Evolutionary conservation across 1,140 invertebrate genomes (phyloP).

Genomic region (Trachymyrmex septentrionalis): DNA sequence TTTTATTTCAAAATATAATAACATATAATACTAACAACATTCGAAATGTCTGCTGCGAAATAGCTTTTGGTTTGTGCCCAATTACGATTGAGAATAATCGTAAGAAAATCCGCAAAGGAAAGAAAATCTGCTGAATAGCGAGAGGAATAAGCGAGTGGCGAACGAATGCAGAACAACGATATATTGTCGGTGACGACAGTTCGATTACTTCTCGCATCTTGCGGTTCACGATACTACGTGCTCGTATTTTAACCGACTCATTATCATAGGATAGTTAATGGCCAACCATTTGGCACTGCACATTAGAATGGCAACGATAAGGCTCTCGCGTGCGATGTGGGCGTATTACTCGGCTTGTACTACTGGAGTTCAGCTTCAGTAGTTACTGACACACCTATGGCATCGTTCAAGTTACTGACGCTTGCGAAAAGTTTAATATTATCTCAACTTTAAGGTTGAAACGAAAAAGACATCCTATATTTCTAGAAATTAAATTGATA

Average conservation of each 20-base stretch:
- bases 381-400: conserved; percentile 12
- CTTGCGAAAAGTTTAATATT: conserved; percentile 5
- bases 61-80: not conserved
- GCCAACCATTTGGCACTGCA: conserved; percentile 40
- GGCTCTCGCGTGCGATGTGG: conserved; percentile 43
- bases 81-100: conserved; percentile 12
- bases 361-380: conserved; percentile 40
- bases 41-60: not conserved
- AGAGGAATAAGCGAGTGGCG: not conserved
- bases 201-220: conserved; percentile 38
- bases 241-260: conserved; percentile 56
- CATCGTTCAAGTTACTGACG: not conserved
- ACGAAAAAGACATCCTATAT: not conserved
- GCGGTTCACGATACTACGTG: conserved; percentile 8
- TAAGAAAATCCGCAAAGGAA: not conserved
- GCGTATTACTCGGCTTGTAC: conserved; percentile 33
- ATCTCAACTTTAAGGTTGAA: not conserved
- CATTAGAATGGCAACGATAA: conserved; percentile 58
- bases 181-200: conserved; percentile 53
- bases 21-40: not conserved
- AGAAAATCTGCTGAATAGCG: not conserved
- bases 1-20: not conserved
- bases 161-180: conserved; percentile 33
- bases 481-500: not conserved
- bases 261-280: conserved; percentile 59